Evolutionary conservation across 2,888 invertebrate genomes (phyloP).

Genomic region (Microctonus hyperodae): DNA sequence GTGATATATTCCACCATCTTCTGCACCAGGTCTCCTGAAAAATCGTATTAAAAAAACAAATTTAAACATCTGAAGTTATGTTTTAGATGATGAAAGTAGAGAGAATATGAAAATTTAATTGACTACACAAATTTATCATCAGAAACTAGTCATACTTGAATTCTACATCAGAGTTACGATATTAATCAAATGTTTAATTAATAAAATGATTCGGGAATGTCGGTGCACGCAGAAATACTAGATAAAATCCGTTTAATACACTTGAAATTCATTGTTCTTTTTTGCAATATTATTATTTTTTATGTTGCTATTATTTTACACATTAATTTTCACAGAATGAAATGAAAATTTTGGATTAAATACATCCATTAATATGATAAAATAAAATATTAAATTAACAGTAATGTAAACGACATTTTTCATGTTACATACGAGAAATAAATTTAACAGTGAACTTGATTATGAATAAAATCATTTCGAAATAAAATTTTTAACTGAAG

Average conservation of each 20-base stretch:
- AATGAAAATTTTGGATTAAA: no score
- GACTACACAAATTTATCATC: neutral
- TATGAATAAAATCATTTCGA: no score
- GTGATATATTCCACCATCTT: conserved; percentile 65
- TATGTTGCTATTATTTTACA: neutral
- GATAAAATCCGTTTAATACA: neutral
- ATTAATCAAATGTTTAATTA: neutral
- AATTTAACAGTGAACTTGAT: no score
- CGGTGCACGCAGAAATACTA: neutral
- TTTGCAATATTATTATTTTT: neutral
- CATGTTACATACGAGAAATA: no score
- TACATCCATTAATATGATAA: neutral
- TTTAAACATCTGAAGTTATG: neutral
- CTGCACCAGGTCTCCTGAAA: conserved; percentile 72
- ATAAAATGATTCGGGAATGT: neutral
- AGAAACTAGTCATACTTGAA: neutral
- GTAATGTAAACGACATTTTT: no score
- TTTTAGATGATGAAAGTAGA: neutral
- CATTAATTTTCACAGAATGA: no score
- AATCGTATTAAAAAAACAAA: conserved; percentile 33
- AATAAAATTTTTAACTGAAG: neutral
- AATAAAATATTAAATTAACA: no score
- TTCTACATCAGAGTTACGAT: neutral
- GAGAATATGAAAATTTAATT: neutral
- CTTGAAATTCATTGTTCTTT: neutral